Base-by-base conservation (phyloP, 2,113 vertebrate species). In the Heterotis niloticus region DNA sequence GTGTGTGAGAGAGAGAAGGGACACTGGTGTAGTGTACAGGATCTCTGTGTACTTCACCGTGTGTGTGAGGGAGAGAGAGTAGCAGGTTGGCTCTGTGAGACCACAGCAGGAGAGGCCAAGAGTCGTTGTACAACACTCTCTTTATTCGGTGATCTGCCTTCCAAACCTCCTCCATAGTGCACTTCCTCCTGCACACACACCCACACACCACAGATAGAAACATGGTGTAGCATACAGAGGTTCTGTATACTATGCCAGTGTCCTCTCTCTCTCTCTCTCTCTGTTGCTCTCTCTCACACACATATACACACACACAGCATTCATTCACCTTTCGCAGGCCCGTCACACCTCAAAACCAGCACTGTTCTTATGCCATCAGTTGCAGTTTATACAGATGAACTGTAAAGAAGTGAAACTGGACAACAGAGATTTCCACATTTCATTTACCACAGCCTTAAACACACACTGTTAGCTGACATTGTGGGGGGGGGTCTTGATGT, bases 271-370 rank as follows among this genome's bases (percentile, higher is more conserved):
- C 23, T 66, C 23, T 66, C 23, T 66, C 18, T 11, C 23, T 11
- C 64, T 66, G 1, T 17, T 1, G 5, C 64, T 66, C 20, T 23
- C 20, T 66, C 64, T 66, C 64, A 5, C 64, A 5, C 20, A 2
- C 64, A n/a, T n/a, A 14, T 28, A 18, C 64, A n/a, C 10, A 20
- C 54, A 75, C 59, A 75, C 74, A 62, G 11, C 59, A 23, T 57
- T 62, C 59, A 75, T 75, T 75, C 74, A 75, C 14, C 34, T 10
- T 69, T 18, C 59, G 16, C 59, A 24, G 26, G 57, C 56, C 18
- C 29, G 10, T 7, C 16, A 57, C 18, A 44, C 59, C 10, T 29
- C 11, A 34, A 34, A 13, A 69, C 24, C 64, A 66, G 23, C 34
- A 24, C 56, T 1, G n/a, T 29, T 9, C 13, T 62, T 5, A 23